A percentile compares a stretch with the other conserved stretches of the same genome.
Evolutionary conservation across 2,797 vertebrate genomes (phyloP).

Genomic region (Adelosebastes latens): DNA sequence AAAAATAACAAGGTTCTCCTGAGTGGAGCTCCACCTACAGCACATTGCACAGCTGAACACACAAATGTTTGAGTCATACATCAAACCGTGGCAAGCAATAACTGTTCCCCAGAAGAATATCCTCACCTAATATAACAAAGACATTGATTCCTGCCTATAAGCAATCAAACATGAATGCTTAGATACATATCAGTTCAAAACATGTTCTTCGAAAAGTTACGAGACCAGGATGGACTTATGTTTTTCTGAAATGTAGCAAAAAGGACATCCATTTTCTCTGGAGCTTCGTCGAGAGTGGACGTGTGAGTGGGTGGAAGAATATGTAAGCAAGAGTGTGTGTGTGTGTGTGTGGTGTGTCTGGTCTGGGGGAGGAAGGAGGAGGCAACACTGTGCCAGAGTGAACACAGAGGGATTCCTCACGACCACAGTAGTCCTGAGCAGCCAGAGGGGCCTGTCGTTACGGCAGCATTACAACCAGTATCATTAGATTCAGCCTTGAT

Average conservation of each 20-base stretch:
- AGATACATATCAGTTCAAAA: neutral
- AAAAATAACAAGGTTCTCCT: constrained; percentile 42
- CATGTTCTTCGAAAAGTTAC: constrained; percentile 2
- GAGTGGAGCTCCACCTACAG: constrained; percentile 71
- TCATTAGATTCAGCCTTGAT: neutral
- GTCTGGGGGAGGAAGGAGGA: constrained; percentile 13
- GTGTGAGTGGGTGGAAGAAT: constrained; percentile 62
- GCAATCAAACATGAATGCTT: neutral
- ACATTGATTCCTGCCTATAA: neutral
- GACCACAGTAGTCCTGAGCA: constrained; percentile 13
- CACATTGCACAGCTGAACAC: constrained; percentile 62
- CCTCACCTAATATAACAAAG: constrained; percentile 15
- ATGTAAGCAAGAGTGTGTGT: constrained; percentile 56
- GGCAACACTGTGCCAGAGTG: constrained; percentile 33
- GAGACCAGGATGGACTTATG: neutral
- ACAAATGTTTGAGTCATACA: constrained; percentile 66
- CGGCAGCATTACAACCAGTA: neutral
- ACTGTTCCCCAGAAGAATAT: constrained; percentile 8
- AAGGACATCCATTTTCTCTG: constrained; percentile 46
- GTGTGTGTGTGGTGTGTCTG: constrained; percentile 3
- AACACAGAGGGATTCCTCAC: constrained; percentile 53
- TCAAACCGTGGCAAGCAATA: constrained; percentile 37
- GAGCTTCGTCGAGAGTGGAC: constrained; percentile 37
- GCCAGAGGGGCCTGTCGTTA: constrained; percentile 4
- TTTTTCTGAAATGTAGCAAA: constrained; percentile 20